Conservation (phyloP, 2,888 invertebrate genomes). For the Chironomus riparius region DNA sequence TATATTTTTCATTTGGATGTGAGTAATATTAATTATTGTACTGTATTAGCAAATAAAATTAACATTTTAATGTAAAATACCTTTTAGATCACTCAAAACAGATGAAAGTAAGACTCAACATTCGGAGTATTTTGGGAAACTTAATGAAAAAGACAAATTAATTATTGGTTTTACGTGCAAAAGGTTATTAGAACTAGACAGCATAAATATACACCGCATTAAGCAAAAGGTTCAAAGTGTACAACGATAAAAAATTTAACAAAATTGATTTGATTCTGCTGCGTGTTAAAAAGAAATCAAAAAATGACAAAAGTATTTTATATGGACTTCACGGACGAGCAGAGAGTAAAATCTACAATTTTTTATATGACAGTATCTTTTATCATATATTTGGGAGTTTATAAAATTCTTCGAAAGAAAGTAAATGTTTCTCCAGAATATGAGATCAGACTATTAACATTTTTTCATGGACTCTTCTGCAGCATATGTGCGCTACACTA, state of each 20-base stretch:
- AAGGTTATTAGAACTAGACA: too few relatives aligned
- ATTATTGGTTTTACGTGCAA: too few relatives aligned
- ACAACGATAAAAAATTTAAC: too few relatives aligned
- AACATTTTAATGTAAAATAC: background rate
- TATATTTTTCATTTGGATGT: background rate
- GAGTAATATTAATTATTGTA: background rate
- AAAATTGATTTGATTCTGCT: too few relatives aligned
- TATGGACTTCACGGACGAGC: constrained; percentile 9
- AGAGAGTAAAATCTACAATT: background rate
- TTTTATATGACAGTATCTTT: background rate
- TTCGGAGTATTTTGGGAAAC: background rate
- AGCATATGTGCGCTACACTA: background rate
- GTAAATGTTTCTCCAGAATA: background rate
- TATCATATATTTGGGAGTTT: background rate
- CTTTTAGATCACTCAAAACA: background rate
- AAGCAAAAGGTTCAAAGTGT: too few relatives aligned
- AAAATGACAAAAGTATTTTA: background rate
- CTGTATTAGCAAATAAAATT: too few relatives aligned
- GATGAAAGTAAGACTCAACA: background rate
- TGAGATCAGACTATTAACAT: constrained; percentile 7
- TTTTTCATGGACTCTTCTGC: constrained; percentile 7
- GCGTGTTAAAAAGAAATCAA: background rate
- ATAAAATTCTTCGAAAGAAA: constrained; percentile 11
- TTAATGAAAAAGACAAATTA: too few relatives aligned
- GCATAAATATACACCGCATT: too few relatives aligned